Conservation (phyloP, 2,113 vertebrate genomes). For the Gorsachius goisagi region DNA sequence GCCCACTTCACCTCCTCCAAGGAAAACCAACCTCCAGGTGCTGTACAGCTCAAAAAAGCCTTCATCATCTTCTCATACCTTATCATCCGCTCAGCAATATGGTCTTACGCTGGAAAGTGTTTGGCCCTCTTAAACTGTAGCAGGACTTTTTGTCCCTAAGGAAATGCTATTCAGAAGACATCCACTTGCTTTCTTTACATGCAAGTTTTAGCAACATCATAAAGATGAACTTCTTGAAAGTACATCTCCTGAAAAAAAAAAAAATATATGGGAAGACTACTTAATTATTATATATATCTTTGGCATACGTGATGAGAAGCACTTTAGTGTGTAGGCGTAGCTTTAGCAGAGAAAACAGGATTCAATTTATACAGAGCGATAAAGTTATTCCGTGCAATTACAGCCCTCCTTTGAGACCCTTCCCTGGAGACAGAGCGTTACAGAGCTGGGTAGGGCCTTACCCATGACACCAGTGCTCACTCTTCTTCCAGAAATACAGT, state of each 20-base stretch:
- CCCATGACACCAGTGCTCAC: rapidly evolving
- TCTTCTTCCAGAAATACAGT: not conserved
- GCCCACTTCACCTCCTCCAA: not conserved
- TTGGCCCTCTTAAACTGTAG: not conserved
- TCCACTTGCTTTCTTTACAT: not conserved
- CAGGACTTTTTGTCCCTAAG: not conserved
- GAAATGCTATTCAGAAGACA: not conserved
- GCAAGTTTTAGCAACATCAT: not conserved
- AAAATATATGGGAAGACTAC: not conserved
- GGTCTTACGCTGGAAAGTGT: not conserved
- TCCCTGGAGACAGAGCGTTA: not conserved
- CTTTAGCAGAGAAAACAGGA: not conserved
- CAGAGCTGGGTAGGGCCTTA: not conserved
- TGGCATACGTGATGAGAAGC: not conserved
- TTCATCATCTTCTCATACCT: not conserved
- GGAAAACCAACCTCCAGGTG: not conserved
- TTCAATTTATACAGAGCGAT: not conserved
- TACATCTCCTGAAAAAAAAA: not conserved
- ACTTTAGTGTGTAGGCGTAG: not conserved
- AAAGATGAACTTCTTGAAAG: not conserved
- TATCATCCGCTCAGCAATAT: rapidly evolving
- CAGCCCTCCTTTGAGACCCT: not conserved
- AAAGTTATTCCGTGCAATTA: not conserved
- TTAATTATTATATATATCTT: not conserved
- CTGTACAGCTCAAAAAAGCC: not conserved